A percentile compares a stretch with the other conserved stretches of the same genome.
Conservation (phyloP, 2,888 invertebrate species). For the Aricia artaxerxes region DNA sequence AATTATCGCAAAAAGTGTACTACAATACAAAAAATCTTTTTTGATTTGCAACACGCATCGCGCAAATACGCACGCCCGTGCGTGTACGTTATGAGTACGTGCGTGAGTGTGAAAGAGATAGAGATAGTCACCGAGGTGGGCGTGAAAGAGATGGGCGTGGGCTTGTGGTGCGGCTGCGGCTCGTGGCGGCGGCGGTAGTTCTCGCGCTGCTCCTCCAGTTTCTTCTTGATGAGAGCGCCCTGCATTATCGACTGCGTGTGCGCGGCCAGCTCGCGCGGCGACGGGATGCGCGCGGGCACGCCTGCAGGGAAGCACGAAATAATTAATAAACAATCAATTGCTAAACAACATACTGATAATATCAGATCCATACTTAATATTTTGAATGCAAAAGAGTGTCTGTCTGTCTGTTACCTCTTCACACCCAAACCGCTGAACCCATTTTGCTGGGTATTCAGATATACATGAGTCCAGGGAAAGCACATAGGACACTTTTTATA, state of each 20-base stretch:
- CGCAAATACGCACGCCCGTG: background rate
- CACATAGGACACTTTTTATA: too few relatives aligned
- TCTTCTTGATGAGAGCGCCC: constrained; percentile 92
- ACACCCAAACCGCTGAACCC: too few relatives aligned
- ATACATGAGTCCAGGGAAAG: too few relatives aligned
- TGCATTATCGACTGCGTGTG: constrained; percentile 94
- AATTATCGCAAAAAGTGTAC: too few relatives aligned
- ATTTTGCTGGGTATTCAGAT: too few relatives aligned
- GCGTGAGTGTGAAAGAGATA: background rate
- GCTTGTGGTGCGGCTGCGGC: constrained; percentile 55
- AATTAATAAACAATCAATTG: background rate
- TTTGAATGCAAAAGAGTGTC: too few relatives aligned
- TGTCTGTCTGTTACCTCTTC: too few relatives aligned
- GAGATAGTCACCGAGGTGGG: constrained; percentile 87
- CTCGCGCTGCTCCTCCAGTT: constrained; percentile 92
- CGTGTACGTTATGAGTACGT: background rate
- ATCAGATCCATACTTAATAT: too few relatives aligned
- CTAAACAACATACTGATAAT: too few relatives aligned
- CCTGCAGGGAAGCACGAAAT: constrained; percentile 58
- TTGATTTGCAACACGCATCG: background rate
- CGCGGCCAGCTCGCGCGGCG: constrained; percentile 90
- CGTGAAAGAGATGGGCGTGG: constrained; percentile 90
- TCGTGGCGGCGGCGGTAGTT: constrained; percentile 91
- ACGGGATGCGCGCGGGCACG: constrained; percentile 87
- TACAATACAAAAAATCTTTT: too few relatives aligned